Percentiles rank a stretch among this genome's conserved stretches.
These are phyloP conservation scores for Caenorhabditis sp. DNA, from an alignment of 2,888 invertebrate genomes.

Conservation along the genomic window DNA sequence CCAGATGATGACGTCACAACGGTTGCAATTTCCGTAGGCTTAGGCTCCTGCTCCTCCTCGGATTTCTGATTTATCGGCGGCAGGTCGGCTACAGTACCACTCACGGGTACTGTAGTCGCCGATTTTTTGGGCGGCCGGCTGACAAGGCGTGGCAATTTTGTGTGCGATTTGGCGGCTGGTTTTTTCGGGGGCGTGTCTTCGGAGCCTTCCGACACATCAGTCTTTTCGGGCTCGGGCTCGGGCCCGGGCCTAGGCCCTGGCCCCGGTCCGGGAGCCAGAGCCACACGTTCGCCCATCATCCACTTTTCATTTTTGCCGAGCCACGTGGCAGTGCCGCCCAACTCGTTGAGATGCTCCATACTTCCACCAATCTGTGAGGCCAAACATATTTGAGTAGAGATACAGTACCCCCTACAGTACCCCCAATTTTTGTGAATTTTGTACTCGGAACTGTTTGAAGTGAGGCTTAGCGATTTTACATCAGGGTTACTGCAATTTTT, in stretches of 20 bases:
- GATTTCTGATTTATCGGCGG: background rate
- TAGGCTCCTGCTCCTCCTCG: background rate
- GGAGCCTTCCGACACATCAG: background rate
- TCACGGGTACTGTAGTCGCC: no score
- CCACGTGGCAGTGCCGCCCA: slow-evolving; percentile 29
- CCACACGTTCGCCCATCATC: slow-evolving; percentile 37
- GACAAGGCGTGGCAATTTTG: background rate
- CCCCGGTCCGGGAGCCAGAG: background rate
- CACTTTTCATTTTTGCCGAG: slow-evolving; percentile 37
- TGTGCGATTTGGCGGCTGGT: background rate
- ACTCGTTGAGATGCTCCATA: slow-evolving; percentile 44
- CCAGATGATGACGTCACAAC: slow-evolving; percentile 1
- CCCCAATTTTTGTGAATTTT: no score
- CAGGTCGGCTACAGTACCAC: background rate
- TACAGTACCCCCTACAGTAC: no score
- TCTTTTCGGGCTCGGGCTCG: no score
- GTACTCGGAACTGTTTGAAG: no score
- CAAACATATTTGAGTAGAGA: background rate
- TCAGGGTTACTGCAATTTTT: no score
- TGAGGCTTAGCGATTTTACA: no score
- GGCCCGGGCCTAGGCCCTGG: no score
- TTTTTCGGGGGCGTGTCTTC: background rate
- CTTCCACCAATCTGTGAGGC: slow-evolving; percentile 42
- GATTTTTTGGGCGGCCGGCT: no score
- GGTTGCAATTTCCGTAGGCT: background rate